A percentile compares a stretch with the other conserved stretches of the same genome.
These are phyloP conservation scores for Cyanistes caeruleus DNA, from an alignment of 2,113 vertebrate species.

Conservation along the genomic window DNA sequence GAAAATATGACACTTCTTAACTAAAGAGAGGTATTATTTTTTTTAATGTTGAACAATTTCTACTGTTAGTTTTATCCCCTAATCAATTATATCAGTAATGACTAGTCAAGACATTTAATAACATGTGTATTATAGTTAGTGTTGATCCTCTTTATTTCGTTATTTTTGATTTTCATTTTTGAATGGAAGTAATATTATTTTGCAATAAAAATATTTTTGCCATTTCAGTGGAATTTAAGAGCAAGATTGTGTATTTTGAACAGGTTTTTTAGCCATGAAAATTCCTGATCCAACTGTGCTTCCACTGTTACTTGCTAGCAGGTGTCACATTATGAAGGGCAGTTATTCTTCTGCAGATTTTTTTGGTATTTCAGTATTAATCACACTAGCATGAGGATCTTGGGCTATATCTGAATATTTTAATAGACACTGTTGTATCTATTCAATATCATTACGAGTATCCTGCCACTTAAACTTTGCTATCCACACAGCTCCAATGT, in stretches of 20 bases:
- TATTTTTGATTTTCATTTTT: not conserved
- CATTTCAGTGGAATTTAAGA: not conserved
- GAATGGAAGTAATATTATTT: not conserved
- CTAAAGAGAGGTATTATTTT: not conserved
- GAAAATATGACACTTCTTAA: not conserved
- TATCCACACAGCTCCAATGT: not conserved
- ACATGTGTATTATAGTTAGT: not conserved
- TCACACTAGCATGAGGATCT: not conserved
- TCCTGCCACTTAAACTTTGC: not conserved
- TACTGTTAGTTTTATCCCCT: constrained; percentile 25
- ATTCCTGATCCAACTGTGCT: not conserved
- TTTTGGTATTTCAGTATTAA: not conserved
- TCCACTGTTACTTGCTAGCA: not conserved
- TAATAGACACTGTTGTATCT: not conserved
- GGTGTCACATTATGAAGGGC: fast-evolving
- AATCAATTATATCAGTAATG: constrained; percentile 6
- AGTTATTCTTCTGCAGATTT: not conserved
- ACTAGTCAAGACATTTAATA: constrained; percentile 10
- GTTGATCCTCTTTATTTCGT: not conserved
- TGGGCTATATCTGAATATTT: not conserved
- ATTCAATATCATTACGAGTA: not conserved
- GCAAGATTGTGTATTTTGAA: not conserved
- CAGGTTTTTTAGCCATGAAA: not conserved
- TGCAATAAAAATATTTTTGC: not conserved
- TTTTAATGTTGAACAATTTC: not conserved